These are phyloP conservation scores for Myanophis thanlyinensis DNA, from an alignment of 2,113 vertebrate genomes.

Conservation along the genomic window DNA sequence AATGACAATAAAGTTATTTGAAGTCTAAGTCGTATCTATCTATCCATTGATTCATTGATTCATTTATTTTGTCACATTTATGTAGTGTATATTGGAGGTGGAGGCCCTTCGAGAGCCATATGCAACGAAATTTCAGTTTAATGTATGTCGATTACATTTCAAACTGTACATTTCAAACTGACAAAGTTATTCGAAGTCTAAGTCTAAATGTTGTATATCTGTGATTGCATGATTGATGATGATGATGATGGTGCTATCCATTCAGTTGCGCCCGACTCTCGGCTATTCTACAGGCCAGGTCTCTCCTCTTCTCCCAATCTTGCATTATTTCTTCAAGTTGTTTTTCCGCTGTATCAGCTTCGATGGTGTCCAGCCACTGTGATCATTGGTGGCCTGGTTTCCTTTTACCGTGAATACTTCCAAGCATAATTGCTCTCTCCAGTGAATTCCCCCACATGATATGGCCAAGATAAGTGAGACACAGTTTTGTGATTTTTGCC, in stretches of 20 bases:
- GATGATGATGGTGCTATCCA: neutral
- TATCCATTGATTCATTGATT: no score
- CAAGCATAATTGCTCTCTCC: neutral
- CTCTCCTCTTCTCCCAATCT: neutral
- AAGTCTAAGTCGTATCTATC: no score
- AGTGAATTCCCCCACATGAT: neutral
- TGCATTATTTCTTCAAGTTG: neutral
- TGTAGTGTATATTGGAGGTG: no score
- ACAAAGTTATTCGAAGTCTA: no score
- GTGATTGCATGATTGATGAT: neutral
- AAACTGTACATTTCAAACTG: no score
- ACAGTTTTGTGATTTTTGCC: neutral
- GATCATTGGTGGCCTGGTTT: neutral
- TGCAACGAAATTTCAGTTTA: no score
- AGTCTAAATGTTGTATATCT: neutral
- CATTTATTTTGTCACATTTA: no score
- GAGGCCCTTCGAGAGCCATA: no score
- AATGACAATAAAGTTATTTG: no score
- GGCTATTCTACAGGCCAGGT: neutral
- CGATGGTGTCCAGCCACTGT: neutral
- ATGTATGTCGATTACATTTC: no score
- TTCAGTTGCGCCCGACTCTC: neutral
- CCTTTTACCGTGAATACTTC: neutral
- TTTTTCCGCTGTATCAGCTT: neutral
- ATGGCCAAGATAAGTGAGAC: neutral